Evolutionary conservation across 2,888 invertebrate species (phyloP), one percentile per base, ranked within the genome.

Genomic region (Agrotis segetum): DNA sequence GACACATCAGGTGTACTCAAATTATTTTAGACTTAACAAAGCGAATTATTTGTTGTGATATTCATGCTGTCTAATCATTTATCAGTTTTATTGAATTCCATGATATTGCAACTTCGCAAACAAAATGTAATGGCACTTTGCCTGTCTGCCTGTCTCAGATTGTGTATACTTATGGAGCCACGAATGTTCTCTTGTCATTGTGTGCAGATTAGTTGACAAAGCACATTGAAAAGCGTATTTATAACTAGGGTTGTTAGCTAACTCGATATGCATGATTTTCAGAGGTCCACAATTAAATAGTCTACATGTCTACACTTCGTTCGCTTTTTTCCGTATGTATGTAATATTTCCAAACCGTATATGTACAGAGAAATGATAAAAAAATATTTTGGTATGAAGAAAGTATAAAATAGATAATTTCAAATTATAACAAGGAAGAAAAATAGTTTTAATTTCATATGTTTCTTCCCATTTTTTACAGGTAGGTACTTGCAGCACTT

Each of bases 51-150:
- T 16, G 6, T 55, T 17, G n/a, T 34, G 24, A 50, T 56, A 24
- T 69, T 9, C 49, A 46, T 46, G 46, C 49, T 46, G 14, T 52
- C 13, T 40, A 58, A 50, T 40, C 40, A 40, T 11, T 74, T 46
- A 63, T 24, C 19, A 44, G 29, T 59, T 77, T 56, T 56, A 71
- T 71, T 90, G 84, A 87, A 87, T 88, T 87, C 87, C 87, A 90
- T 92, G 90, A 92, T 91, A 91, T 84, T 89, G 88, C 88, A 91
- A 92, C 93, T 94, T 94, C 93, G 91, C 92, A 91, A 89, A 92
- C 88, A 87, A 91, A 91, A 89, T 90, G 88, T 89, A 89, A 91
- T 88, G 86, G 84, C 86, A 93, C 95, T 96, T 96, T 95, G 92
- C 94, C 85, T 66, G 85, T 70, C 78, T 80, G 83, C 65, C 76